These are phyloP conservation scores for Philopedon plagiatum DNA, from an alignment of 2,888 invertebrate genomes.

Conservation along the genomic window DNA sequence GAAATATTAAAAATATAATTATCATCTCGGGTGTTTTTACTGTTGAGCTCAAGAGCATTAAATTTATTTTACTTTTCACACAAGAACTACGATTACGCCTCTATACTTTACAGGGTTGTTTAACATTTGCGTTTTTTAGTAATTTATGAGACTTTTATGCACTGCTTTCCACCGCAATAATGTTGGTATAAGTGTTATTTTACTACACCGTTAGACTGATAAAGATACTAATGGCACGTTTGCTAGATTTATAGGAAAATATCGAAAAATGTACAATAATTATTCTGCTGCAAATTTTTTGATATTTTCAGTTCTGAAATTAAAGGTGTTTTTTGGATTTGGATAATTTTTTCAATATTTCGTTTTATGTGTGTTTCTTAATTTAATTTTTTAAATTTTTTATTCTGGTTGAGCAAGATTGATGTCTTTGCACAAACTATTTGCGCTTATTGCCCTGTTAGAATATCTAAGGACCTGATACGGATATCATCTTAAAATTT, in stretches of 20 bases:
- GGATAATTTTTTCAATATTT: too few relatives aligned
- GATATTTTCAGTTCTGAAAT: too few relatives aligned
- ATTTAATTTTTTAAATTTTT: too few relatives aligned
- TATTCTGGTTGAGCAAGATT: too few relatives aligned
- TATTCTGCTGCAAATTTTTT: too few relatives aligned
- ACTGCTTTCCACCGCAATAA: conserved; percentile 19
- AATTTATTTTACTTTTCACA: conserved; percentile 15
- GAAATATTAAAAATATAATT: not conserved
- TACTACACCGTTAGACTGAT: not conserved
- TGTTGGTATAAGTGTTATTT: conserved; percentile 10
- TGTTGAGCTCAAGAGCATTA: not conserved
- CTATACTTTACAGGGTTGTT: conserved; percentile 14
- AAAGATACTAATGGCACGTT: not conserved
- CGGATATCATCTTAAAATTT: too few relatives aligned
- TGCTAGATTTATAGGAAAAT: not conserved
- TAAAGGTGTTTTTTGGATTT: too few relatives aligned
- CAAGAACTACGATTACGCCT: conserved; percentile 18
- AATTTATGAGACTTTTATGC: conserved; percentile 14
- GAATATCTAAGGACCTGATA: too few relatives aligned
- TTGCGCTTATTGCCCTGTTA: too few relatives aligned
- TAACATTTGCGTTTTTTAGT: conserved; percentile 2
- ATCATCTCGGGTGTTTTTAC: not conserved
- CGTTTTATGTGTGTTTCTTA: too few relatives aligned
- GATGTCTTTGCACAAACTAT: too few relatives aligned
- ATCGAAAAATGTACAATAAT: not conserved